Conservation (phyloP, 2,113 vertebrate genomes). For the Scytalopus superciliaris region DNA sequence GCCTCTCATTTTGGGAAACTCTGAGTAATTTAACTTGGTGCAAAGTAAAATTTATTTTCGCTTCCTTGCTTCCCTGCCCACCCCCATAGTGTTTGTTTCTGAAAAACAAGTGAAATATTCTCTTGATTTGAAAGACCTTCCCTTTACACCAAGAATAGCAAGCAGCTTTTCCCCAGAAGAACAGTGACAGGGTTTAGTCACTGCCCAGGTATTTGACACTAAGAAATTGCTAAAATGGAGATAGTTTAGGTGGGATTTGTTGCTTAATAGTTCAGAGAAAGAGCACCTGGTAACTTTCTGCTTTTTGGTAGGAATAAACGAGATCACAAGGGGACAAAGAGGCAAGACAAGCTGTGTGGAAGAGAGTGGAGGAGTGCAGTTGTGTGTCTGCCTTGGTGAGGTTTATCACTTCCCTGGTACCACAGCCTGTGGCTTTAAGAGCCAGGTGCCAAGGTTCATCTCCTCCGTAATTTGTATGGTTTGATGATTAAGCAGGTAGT, state of each 20-base stretch:
- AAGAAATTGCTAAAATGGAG: background rate
- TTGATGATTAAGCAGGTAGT: constrained; percentile 39
- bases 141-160: constrained; percentile 17
- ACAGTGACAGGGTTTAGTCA: background rate
- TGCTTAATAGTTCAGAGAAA: background rate
- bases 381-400: background rate
- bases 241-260: background rate
- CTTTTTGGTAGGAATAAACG: background rate
- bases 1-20: constrained; percentile 50
- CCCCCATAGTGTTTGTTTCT: constrained; percentile 5
- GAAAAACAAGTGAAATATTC: constrained; percentile 46
- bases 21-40: constrained; percentile 64
- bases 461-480: background rate
- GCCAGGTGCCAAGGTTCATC: background rate
- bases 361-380: background rate
- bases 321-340: background rate
- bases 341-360: background rate
- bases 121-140: constrained; percentile 44
- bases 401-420: background rate
- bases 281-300: background rate
- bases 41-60: constrained; percentile 58
- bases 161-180: constrained; percentile 33
- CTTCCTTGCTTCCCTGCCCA: constrained; percentile 24
- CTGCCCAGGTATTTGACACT: constrained; percentile 7
- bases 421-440: background rate